phyloP scores from a whole-genome alignment of 2,113 vertebrate genomes.

The Struthidea cinerea region DNA sequence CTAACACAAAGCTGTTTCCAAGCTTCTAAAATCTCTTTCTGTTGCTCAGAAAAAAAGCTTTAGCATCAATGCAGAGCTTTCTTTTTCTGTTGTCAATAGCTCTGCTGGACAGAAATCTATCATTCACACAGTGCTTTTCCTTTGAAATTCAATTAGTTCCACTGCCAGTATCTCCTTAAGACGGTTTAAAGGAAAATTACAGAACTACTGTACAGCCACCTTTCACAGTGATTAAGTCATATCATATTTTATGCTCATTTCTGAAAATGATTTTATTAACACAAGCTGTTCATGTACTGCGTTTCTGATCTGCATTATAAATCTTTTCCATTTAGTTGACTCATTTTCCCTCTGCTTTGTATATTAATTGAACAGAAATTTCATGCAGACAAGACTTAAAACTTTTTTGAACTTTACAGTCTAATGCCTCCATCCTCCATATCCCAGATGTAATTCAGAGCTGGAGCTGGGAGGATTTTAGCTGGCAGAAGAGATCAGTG shows the following conservation, averaged over 20 bases:
- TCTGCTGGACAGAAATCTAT: slow-evolving; percentile 63
- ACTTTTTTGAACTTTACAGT: not conserved
- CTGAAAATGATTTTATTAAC: slow-evolving; percentile 49
- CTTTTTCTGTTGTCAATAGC: slow-evolving; percentile 41
- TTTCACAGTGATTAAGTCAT: slow-evolving; percentile 45
- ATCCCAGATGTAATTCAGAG: not conserved
- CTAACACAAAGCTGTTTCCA: slow-evolving; percentile 24
- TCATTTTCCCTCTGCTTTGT: not conserved
- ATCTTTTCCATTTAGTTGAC: not conserved
- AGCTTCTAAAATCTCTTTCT: slow-evolving; percentile 42
- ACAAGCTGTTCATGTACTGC: slow-evolving; percentile 21
- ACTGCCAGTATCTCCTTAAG: slow-evolving; percentile 32
- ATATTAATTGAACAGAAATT: not conserved
- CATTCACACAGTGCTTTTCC: slow-evolving; percentile 14
- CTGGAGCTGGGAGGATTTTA: not conserved
- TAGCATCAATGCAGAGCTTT: slow-evolving; percentile 39
- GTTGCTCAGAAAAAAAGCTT: slow-evolving; percentile 5
- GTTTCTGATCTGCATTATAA: slow-evolving; percentile 31
- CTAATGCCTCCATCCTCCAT: not conserved
- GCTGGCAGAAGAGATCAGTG: not conserved
- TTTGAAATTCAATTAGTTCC: slow-evolving; percentile 65
- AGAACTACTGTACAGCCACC: slow-evolving; percentile 12
- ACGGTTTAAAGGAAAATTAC: slow-evolving; percentile 11
- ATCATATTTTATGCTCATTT: slow-evolving; percentile 52
- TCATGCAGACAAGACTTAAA: not conserved